Percentiles rank a stretch among this genome's conserved stretches.
These are phyloP conservation scores for Yoshiicerus persimilis DNA, from an alignment of 1,140 invertebrate species.

Conservation along the genomic window DNA sequence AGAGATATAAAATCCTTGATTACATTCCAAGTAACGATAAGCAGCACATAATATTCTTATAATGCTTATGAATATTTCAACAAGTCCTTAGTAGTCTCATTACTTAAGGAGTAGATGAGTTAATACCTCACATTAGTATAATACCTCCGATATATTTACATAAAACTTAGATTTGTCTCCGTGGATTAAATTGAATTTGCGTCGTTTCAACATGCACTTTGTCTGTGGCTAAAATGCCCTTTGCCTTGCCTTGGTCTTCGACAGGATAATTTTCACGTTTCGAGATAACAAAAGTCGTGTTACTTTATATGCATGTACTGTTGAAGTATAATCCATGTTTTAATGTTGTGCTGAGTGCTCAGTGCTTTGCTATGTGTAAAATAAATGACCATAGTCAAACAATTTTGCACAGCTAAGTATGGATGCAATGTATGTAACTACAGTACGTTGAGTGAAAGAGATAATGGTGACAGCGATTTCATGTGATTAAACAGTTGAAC, in stretches of 20 bases:
- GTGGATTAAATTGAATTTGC: not conserved
- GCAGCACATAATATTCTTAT: too few relatives aligned
- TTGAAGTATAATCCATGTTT: not conserved
- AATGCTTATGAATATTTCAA: too few relatives aligned
- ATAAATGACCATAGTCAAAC: constrained; percentile 4
- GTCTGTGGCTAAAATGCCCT: not conserved
- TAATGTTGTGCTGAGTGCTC: not conserved
- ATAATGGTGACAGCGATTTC: not conserved
- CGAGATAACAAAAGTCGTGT: not conserved
- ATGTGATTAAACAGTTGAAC: not conserved
- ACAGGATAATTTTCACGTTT: not conserved
- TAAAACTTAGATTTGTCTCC: not conserved
- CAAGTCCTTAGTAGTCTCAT: not conserved
- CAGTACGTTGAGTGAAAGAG: not conserved
- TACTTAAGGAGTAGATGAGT: not conserved
- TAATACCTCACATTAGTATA: not conserved
- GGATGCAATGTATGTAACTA: not conserved
- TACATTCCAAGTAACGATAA: not conserved
- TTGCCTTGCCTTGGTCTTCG: constrained; percentile 1
- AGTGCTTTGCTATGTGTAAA: not conserved
- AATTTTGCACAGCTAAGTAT: not conserved
- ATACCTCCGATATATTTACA: not conserved
- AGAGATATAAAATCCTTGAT: constrained; percentile 13
- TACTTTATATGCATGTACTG: not conserved
- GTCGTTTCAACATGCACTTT: constrained; percentile 15